Conservation (phyloP, 1,140 invertebrate genomes). For the Drosophila chauvacae region DNA sequence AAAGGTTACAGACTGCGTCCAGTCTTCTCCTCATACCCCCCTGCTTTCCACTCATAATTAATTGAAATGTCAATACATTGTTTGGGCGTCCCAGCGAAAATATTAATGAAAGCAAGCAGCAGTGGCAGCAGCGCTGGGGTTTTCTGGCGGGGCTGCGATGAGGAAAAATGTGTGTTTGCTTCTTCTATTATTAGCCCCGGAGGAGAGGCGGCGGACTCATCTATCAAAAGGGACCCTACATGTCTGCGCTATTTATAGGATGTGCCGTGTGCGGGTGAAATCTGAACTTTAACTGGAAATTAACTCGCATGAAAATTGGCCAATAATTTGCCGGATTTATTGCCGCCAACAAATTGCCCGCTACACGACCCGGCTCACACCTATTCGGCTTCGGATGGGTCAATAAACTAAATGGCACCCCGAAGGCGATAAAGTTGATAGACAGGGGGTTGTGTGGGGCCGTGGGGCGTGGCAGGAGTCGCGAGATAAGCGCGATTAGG, state of each 20-base stretch:
- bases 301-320: slow-evolving; percentile 71
- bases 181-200: slow-evolving; percentile 56
- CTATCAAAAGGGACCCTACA: slow-evolving; percentile 52
- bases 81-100: slow-evolving; percentile 55
- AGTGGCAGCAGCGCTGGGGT: background rate
- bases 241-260: slow-evolving; percentile 60
- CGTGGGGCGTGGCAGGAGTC: slow-evolving; percentile 31
- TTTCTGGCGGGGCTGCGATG: background rate
- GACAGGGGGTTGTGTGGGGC: slow-evolving; percentile 7
- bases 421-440: slow-evolving; percentile 71
- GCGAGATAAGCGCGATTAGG: slow-evolving; percentile 73
- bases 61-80: slow-evolving; percentile 83
- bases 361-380: slow-evolving; percentile 36
- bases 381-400: slow-evolving; percentile 56
- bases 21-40: background rate
- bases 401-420: slow-evolving; percentile 69
- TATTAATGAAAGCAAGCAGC: slow-evolving; percentile 62
- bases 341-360: slow-evolving; percentile 68
- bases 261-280: slow-evolving; percentile 19
- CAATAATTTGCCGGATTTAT: slow-evolving; percentile 63
- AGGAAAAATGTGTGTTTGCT: slow-evolving; percentile 20
- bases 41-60: slow-evolving; percentile 58
- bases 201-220: slow-evolving; percentile 52
- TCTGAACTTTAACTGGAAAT: slow-evolving; percentile 75
- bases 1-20: slow-evolving; percentile 66